A percentile compares a stretch with the other conserved stretches of the same genome.
phyloP scores from a whole-genome alignment of 2,888 invertebrate genomes.

The Temnothorax ravouxi region DNA sequence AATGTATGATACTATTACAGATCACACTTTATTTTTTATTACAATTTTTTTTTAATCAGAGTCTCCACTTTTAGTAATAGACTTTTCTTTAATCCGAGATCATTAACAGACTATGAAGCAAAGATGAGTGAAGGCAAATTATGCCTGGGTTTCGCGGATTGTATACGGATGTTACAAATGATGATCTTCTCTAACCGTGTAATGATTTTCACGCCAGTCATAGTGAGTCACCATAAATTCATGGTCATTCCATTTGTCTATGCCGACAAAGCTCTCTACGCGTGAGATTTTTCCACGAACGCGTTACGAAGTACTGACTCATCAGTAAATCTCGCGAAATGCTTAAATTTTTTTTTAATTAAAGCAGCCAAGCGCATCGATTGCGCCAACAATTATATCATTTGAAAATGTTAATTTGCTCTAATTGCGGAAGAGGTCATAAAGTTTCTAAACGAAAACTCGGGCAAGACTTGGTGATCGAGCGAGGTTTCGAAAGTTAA shows the following conservation, averaged over 20 bases:
- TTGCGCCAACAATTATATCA: slow-evolving; percentile 39
- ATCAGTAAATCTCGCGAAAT: slow-evolving; percentile 31
- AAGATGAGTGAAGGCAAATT: slow-evolving; percentile 10
- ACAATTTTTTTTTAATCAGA: not conserved
- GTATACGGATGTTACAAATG: slow-evolving; percentile 8
- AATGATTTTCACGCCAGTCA: slow-evolving; percentile 58
- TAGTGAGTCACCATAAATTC: slow-evolving; percentile 60
- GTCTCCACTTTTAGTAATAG: not conserved
- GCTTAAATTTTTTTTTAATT: slow-evolving; percentile 18
- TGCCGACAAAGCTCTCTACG: slow-evolving; percentile 26
- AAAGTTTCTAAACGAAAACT: slow-evolving; percentile 16
- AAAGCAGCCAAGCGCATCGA: slow-evolving; percentile 31
- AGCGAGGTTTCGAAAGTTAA: not conserved
- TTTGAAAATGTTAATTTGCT: slow-evolving; percentile 14
- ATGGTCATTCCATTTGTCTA: slow-evolving; percentile 56
- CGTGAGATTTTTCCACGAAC: slow-evolving; percentile 67
- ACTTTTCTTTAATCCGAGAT: not conserved
- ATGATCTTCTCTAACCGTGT: not conserved
- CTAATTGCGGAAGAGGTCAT: slow-evolving; percentile 21
- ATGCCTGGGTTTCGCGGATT: not conserved
- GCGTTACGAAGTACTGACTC: slow-evolving; percentile 67
- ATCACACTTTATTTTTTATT: not conserved
- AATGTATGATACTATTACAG: not conserved
- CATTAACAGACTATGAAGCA: not conserved
- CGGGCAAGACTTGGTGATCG: not conserved